phyloP scores from a whole-genome alignment of 2,888 invertebrate species.

The Apomyelois bistriatella region DNA sequence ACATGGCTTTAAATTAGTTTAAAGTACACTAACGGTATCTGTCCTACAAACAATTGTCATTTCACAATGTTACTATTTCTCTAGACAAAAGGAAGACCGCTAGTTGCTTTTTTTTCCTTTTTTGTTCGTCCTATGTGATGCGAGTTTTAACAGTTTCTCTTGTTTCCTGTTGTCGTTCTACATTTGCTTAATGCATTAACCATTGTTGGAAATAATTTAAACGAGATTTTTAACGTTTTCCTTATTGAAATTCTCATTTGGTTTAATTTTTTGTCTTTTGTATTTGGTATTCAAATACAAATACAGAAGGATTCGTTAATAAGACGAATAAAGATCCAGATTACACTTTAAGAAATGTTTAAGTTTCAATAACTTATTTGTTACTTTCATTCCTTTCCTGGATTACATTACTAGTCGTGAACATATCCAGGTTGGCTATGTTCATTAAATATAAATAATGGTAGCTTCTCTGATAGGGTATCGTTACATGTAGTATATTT shows the following conservation, averaged over 20 bases:
- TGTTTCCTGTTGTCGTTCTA: conserved; percentile 52
- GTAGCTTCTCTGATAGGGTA: too few relatives aligned
- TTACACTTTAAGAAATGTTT: too few relatives aligned
- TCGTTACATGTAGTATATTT: too few relatives aligned
- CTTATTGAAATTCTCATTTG: not conserved
- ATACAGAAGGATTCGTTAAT: too few relatives aligned
- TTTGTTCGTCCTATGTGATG: conserved; percentile 45
- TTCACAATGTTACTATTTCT: conserved; percentile 43
- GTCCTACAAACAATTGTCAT: conserved; percentile 39
- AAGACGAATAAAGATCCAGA: too few relatives aligned
- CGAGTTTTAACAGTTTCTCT: conserved; percentile 47
- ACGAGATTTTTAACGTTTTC: conserved; percentile 22
- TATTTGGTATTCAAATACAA: too few relatives aligned
- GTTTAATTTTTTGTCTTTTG: too few relatives aligned
- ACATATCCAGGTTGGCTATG: too few relatives aligned
- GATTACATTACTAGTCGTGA: too few relatives aligned
- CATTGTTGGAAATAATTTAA: conserved; percentile 39
- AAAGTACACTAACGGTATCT: not conserved
- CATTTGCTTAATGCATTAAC: conserved; percentile 36
- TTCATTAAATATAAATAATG: too few relatives aligned
- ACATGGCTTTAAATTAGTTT: not conserved
- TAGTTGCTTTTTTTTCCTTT: conserved; percentile 47
- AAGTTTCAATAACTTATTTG: too few relatives aligned
- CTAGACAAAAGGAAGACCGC: conserved; percentile 58
- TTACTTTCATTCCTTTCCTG: too few relatives aligned